Evolutionary conservation across 2,797 vertebrate species (phyloP).

Genomic region (Muscicapa striata): DNA sequence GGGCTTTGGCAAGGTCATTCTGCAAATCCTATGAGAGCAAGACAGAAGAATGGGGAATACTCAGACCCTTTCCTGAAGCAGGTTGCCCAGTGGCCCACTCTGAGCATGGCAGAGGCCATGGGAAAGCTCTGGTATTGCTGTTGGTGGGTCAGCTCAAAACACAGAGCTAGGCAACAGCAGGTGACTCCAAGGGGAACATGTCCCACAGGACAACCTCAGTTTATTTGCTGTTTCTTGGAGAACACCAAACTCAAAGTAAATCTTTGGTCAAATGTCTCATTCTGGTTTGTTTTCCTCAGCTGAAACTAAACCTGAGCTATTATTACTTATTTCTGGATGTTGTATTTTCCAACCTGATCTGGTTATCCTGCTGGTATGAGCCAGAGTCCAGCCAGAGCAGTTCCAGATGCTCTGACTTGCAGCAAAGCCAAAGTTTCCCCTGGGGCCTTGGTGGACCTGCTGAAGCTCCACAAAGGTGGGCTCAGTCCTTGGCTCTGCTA

Average conservation of each 20-base stretch:
- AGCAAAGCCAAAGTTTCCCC: not conserved
- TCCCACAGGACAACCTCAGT: not conserved
- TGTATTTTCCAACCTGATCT: not conserved
- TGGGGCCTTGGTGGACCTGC: not conserved
- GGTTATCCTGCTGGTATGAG: not conserved
- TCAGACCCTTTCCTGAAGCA: not conserved
- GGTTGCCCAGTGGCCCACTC: not conserved
- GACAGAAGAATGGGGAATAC: not conserved
- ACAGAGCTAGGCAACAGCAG: not conserved
- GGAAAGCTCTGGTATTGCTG: not conserved
- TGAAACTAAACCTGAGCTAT: not conserved
- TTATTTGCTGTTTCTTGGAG: not conserved
- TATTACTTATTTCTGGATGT: not conserved
- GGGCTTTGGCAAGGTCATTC: slow-evolving; percentile 34
- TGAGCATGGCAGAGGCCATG: fast-evolving
- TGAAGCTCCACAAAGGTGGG: not conserved
- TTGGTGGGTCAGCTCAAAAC: not conserved
- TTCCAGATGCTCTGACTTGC: not conserved
- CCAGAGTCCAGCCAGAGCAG: not conserved
- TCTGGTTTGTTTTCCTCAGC: not conserved
- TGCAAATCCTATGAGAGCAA: not conserved
- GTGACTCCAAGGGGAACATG: not conserved
- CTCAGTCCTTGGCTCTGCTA: not conserved
- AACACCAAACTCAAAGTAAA: not conserved
- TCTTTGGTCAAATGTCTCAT: not conserved